Evolutionary conservation across 2,113 vertebrate genomes (phyloP).

Genomic region (Heptranchias perlo): DNA sequence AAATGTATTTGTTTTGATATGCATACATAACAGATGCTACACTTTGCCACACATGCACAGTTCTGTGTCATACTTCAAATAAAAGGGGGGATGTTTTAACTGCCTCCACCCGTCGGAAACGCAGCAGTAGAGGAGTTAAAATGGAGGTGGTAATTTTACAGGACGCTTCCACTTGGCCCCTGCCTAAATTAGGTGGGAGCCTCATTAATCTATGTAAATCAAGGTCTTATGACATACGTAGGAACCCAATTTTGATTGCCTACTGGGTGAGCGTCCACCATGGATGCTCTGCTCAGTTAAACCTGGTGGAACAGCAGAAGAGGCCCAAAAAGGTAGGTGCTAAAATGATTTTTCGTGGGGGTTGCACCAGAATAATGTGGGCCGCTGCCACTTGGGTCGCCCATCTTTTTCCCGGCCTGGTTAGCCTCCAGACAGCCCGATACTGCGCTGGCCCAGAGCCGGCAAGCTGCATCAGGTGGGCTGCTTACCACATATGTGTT

Average conservation of each 20-base stretch:
- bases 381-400: too few relatives aligned
- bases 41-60: not conserved
- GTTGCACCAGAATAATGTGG: too few relatives aligned
- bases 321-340: not conserved
- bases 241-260: not conserved
- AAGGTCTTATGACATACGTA: not conserved
- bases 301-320: not conserved
- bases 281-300: not conserved
- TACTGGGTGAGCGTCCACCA: not conserved
- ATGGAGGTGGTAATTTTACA: not conserved
- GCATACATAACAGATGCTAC: not conserved
- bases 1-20: not conserved
- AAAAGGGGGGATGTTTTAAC: not conserved
- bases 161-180: too few relatives aligned
- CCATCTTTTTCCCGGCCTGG: too few relatives aligned
- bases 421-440: too few relatives aligned
- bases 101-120: not conserved
- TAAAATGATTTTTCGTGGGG: not conserved
- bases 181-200: too few relatives aligned
- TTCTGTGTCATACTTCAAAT: not conserved
- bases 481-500: too few relatives aligned
- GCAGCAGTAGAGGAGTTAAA: not conserved
- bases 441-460: too few relatives aligned
- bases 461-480: too few relatives aligned
- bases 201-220: not conserved